These are phyloP conservation scores for Oxyura jamaicensis DNA, from an alignment of 2,113 vertebrate genomes.

Conservation along the genomic window DNA sequence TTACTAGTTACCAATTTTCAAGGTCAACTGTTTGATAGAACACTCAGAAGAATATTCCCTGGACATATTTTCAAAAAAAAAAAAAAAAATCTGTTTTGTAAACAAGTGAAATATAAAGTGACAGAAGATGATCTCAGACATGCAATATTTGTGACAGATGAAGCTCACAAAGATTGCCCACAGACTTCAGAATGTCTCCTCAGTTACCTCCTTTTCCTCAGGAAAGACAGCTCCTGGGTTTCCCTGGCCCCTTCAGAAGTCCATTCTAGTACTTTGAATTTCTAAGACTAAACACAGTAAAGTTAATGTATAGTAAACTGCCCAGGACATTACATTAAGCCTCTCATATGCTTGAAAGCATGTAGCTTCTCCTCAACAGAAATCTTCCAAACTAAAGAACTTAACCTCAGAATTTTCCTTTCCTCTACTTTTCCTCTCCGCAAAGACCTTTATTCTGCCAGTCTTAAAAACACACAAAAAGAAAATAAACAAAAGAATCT, in stretches of 20 bases:
- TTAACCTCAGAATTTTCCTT: neutral
- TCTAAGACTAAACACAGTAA: neutral
- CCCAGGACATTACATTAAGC: neutral
- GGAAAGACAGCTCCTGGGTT: conserved; percentile 26
- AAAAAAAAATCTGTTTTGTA: conserved; percentile 25
- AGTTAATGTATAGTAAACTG: neutral
- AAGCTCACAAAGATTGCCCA: conserved; percentile 53
- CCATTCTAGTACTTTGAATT: conserved; percentile 25
- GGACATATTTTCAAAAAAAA: conserved; percentile 20
- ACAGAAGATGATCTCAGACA: conserved; percentile 59
- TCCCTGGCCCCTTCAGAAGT: conserved; percentile 16
- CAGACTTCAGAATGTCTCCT: conserved; percentile 40
- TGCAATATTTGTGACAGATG: conserved; percentile 60
- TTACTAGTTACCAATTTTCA: conserved; percentile 38
- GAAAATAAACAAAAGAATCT: neutral
- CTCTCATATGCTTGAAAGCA: neutral
- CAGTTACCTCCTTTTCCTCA: neutral
- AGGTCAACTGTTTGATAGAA: conserved; percentile 40
- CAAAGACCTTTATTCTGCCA: neutral
- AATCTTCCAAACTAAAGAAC: neutral
- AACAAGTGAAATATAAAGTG: conserved; percentile 64
- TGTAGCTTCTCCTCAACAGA: neutral
- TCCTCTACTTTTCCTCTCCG: neutral
- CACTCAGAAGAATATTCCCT: conserved; percentile 50
- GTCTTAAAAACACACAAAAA: neutral